Base-by-base conservation (phyloP, 1,140 invertebrate species). In the Anastatus disparis region DNA sequence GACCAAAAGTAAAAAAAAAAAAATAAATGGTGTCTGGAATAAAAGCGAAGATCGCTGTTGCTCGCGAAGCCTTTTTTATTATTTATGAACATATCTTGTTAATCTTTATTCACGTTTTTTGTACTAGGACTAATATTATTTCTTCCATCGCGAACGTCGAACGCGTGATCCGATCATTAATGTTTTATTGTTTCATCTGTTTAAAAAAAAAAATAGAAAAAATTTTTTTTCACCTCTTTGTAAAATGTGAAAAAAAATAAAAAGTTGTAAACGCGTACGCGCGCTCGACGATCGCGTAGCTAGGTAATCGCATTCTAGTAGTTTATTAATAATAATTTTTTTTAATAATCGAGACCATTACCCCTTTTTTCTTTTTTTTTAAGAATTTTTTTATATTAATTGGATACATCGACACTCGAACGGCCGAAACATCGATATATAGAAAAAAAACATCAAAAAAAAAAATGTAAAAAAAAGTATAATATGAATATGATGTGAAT, bases 81-180 rank as follows among this genome's bases (percentile, higher is more conserved):
- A 81, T 84, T 82, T 81, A 84, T 82, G 77, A 84, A 77, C 79
- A 84, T 82, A 81, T 82, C 84, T 82, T 84, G 82, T 85, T 85
- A 81, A 82, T 78, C 81, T 79, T 82, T 79, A 81, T 81, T 82
- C 79, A 79, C 77, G 77, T 82, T 82, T 81, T 61, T 67, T 74
- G 73, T 83, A 83, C 62, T 71, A 71, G 69, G 70, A 65, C 70
- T 71, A 71, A 71, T 71, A 82, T 79, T 66, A 63, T 72, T 79
- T 74, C 78, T 77, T 76, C 55, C 70, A 68, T 75, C 74, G 73
- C 72, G 74, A 62, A 69, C 74, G 77, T 70, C 73, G 74, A 74
- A 63, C 71, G 73, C 70, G 55, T 53, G 27, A 68, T 50, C 24
- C 35, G n/a, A 44, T 35, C 4, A 35, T 8, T 8, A 3, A 44